These are phyloP conservation scores for Eleginops maclovinus DNA, from an alignment of 2,113 vertebrate species.

Conservation along the genomic window DNA sequence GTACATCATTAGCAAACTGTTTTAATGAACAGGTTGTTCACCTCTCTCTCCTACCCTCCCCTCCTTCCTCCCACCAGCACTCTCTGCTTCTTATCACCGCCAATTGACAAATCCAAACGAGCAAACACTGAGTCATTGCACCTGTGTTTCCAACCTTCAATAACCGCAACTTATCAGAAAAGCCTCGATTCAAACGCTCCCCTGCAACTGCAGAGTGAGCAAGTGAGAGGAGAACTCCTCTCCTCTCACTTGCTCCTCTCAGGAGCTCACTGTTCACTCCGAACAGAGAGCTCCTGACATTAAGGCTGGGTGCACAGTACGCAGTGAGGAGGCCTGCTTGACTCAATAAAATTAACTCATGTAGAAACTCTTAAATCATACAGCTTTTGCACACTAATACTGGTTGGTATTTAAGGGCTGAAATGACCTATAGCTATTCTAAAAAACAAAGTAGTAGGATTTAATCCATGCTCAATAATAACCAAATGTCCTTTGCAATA, in stretches of 20 bases:
- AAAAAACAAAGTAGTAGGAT: neutral
- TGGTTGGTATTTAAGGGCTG: conserved; percentile 12
- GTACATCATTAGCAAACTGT: conserved; percentile 76
- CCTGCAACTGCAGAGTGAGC: conserved; percentile 27
- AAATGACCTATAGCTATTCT: neutral
- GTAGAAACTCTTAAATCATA: conserved; percentile 8
- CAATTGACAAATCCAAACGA: conserved; percentile 70
- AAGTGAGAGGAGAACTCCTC: conserved; percentile 36
- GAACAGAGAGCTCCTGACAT: neutral
- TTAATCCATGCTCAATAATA: conserved; percentile 30
- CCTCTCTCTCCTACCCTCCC: conserved; percentile 17
- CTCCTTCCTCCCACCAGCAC: neutral
- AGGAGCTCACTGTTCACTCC: no score
- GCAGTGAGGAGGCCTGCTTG: conserved; percentile 4
- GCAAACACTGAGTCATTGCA: conserved; percentile 79
- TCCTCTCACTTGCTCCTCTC: no score
- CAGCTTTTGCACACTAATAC: conserved; percentile 12
- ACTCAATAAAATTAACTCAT: neutral
- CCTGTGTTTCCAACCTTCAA: conserved; percentile 72
- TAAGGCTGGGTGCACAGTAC: neutral
- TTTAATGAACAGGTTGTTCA: conserved; percentile 67
- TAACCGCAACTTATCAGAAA: conserved; percentile 65
- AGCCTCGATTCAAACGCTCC: conserved; percentile 47
- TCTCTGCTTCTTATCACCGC: conserved; percentile 53
- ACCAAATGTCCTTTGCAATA: conserved; percentile 18